A percentile compares a stretch with the other conserved stretches of the same genome.
Evolutionary conservation across 2,888 invertebrate genomes (phyloP).

Genomic region (Mythimna impura): DNA sequence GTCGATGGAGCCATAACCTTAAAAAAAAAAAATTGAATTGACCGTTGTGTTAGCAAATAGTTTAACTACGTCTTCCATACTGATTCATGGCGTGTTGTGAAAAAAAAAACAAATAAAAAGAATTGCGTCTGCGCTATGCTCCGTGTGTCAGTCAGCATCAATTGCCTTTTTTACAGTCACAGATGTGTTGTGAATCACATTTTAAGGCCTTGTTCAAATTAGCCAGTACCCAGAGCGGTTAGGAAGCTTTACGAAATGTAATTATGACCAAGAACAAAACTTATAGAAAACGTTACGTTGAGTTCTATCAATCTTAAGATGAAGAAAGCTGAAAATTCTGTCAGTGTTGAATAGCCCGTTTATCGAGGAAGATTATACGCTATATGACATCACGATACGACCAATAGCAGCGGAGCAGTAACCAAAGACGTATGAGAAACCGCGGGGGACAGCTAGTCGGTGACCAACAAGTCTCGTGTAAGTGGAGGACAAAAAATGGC

Average conservation of each 20-base stretch:
- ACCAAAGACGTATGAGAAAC: too few species aligned
- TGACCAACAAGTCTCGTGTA: not conserved
- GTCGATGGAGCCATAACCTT: too few species aligned
- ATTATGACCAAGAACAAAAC: conserved; percentile 12
- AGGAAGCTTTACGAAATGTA: conserved; percentile 15
- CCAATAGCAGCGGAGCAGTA: too few species aligned
- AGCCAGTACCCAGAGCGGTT: conserved; percentile 23
- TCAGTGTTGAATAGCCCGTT: too few species aligned
- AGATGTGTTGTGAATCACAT: conserved; percentile 65
- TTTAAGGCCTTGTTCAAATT: conserved; percentile 48
- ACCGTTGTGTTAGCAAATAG: conserved; percentile 62
- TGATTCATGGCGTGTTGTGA: conserved; percentile 69
- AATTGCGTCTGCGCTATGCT: conserved; percentile 64
- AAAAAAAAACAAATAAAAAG: conserved; percentile 53
- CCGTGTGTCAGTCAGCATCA: conserved; percentile 64
- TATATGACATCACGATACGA: too few species aligned
- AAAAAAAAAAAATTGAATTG: too few species aligned
- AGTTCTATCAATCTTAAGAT: not conserved
- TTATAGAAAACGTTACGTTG: not conserved
- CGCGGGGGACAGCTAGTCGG: not conserved
- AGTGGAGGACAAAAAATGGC: not conserved
- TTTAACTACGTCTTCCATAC: conserved; percentile 52
- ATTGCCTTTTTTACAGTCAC: conserved; percentile 67
- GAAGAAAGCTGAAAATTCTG: not conserved
- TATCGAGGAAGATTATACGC: too few species aligned